Conservation (phyloP, 1,140 invertebrate genomes). For the Dreissena rostriformis region DNA sequence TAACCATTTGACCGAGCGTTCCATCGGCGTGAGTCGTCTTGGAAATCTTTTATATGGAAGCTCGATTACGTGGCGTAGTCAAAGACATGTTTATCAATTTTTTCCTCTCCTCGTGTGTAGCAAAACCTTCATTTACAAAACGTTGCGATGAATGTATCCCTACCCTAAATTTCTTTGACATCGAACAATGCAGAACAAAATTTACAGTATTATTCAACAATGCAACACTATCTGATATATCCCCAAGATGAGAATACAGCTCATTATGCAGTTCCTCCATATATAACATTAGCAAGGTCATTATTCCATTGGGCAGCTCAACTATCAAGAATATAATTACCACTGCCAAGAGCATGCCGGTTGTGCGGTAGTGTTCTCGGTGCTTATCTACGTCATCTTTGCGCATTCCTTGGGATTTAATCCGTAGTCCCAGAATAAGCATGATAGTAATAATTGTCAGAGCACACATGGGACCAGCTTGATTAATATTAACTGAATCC, state of each 20-base stretch:
- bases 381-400: conserved; percentile 76
- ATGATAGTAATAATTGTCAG: conserved; percentile 81
- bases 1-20: too few species aligned
- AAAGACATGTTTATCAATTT: too few species aligned
- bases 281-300: conserved; percentile 71
- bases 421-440: conserved; percentile 79
- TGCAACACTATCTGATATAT: conserved; percentile 96
- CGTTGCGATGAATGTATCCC: conserved; percentile 87
- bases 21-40: too few species aligned
- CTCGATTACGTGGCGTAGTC: too few species aligned
- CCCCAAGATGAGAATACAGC: conserved; percentile 86
- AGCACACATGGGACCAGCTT: conserved; percentile 82
- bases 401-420: conserved; percentile 73
- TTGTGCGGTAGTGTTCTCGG: conserved; percentile 89
- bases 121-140: conserved; percentile 44
- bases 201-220: conserved; percentile 95
- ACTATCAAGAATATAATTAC: conserved; percentile 92
- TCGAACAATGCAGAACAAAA: conserved; percentile 96
- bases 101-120: too few species aligned
- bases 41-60: too few species aligned
- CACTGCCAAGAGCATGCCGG: conserved; percentile 94
- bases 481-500: conserved; percentile 76
- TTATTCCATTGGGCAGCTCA: conserved; percentile 88
- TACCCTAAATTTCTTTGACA: conserved; percentile 96
- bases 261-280: conserved; percentile 73